Evolutionary conservation across 64 coral and sea anemone genomes (phyloP), one percentile per base, ranked within the genome.

Genomic region (Hydrozoanthus tunicans): DNA sequence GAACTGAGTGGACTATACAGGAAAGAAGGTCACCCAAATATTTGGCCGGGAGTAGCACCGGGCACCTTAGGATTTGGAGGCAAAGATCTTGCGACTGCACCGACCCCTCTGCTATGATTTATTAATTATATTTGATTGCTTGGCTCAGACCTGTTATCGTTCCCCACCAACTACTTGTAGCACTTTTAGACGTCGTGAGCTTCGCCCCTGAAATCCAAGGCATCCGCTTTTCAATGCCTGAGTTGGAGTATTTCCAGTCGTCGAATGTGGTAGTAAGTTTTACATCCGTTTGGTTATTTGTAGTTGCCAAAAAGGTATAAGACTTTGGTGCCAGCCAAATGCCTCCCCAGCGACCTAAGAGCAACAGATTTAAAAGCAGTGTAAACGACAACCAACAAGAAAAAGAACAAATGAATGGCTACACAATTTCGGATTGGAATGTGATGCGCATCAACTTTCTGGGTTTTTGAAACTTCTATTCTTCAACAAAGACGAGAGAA

Each of bases 211-310:
- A 81, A 17, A 91, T 67, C 89, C 89, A 91, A 14, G 89, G 89
- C 89, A 91, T 91, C 20, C 89, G 77, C 51, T 65, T 25, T 56
- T 91, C 89, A 12, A 91, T 91, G 4, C 89, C 89, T 1, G 15
- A n/a, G 63, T 91, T 53, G 10, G 77, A 51, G 15, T 91, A 91
- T 7, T 54, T 80, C 89, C 89, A 91, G 23, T 81, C 51, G n/a
- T 91, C 89, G 51, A 91, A 91, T 54, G 80, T 91, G 24, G 73
- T 80, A 24, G 23, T 67, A 15, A 91, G 27, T 6, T 81, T 43
- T 17, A 91, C 77, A 56, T 91, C 23, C 7, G 89, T 92, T 91
- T 91, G 89, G 9, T 79, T 62, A 52, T 91, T 91, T 7, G 59
- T 81, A 4, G 77, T 91, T 57, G 76, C 60, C 6, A 73, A 32